phyloP scores from a whole-genome alignment of 2,888 invertebrate genomes.

The Drosophila mayaguana region DNA sequence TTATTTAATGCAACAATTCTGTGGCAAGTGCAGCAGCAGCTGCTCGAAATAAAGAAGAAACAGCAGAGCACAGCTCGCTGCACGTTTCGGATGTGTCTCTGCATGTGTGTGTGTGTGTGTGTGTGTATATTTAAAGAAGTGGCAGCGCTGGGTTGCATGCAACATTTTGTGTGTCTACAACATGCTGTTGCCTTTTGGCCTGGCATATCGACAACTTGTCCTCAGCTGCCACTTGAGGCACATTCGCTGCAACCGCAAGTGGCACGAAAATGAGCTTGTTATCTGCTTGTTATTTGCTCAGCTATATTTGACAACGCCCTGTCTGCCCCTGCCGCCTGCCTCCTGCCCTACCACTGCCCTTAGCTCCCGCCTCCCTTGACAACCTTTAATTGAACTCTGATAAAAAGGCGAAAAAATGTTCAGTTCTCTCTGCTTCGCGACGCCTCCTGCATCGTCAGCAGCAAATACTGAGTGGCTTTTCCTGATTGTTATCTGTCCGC shows the following conservation, averaged over 20 bases:
- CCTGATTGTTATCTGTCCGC: slow-evolving; percentile 54
- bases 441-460: slow-evolving; percentile 36
- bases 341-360: too few relatives aligned
- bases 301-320: slow-evolving; percentile 6
- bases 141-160: slow-evolving; percentile 42
- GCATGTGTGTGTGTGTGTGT: too few relatives aligned
- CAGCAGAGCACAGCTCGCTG: slow-evolving; percentile 24
- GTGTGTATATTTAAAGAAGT: slow-evolving; percentile 4
- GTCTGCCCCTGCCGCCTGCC: too few relatives aligned
- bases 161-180: slow-evolving; percentile 30
- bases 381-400: slow-evolving; percentile 48
- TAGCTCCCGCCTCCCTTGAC: background rate
- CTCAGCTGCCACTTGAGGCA: slow-evolving; percentile 28
- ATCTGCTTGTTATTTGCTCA: slow-evolving; percentile 29
- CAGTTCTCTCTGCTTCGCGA: background rate
- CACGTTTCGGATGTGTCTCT: background rate
- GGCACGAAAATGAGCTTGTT: slow-evolving; percentile 49
- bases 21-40: slow-evolving; percentile 52
- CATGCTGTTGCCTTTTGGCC: slow-evolving; percentile 17
- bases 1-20: slow-evolving; percentile 77
- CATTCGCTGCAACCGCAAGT: slow-evolving; percentile 44
- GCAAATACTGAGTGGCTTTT: slow-evolving; percentile 42
- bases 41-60: slow-evolving; percentile 34
- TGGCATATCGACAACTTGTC: slow-evolving; percentile 47
- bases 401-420: slow-evolving; percentile 47